Evolutionary conservation across 2,888 invertebrate species (phyloP).

Genomic region (Epirrhoe alternata): DNA sequence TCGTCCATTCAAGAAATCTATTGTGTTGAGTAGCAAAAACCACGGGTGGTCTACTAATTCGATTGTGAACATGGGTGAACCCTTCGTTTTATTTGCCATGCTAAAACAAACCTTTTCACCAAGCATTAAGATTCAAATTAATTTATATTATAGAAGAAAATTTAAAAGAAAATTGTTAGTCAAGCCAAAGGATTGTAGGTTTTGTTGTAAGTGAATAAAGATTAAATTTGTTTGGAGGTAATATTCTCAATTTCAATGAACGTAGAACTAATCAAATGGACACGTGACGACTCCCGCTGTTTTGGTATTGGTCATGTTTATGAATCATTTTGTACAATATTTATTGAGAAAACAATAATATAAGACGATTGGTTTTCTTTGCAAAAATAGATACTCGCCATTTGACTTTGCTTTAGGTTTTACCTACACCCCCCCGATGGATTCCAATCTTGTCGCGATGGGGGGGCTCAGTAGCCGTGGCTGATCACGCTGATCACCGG

Average conservation of each 20-base stretch:
- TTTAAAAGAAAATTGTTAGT: conserved; percentile 11
- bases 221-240: conserved; percentile 21
- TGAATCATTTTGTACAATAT: conserved; percentile 53
- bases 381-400: not conserved
- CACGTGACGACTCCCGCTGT: conserved; percentile 66
- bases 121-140: not conserved
- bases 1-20: conserved; percentile 63
- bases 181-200: conserved; percentile 4
- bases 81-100: conserved; percentile 8
- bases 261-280: conserved; percentile 73
- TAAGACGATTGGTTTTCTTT: not conserved
- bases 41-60: conserved; percentile 79
- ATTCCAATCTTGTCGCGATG: too few relatives aligned
- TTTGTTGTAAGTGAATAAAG: not conserved
- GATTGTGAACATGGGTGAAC: conserved; percentile 55
- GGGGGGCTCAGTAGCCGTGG: too few relatives aligned
- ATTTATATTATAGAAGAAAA: not conserved
- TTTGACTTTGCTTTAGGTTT: too few relatives aligned
- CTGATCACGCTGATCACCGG: too few relatives aligned
- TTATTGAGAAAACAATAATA: conserved; percentile 32
- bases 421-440: too few relatives aligned
- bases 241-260: conserved; percentile 59
- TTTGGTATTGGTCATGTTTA: conserved; percentile 47
- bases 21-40: conserved; percentile 80
- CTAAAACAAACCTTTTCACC: conserved; percentile 14